Percentiles rank a stretch among this genome's conserved stretches.
phyloP scores from a whole-genome alignment of 2,888 invertebrate species.

The Eupithecia pulchellata region DNA sequence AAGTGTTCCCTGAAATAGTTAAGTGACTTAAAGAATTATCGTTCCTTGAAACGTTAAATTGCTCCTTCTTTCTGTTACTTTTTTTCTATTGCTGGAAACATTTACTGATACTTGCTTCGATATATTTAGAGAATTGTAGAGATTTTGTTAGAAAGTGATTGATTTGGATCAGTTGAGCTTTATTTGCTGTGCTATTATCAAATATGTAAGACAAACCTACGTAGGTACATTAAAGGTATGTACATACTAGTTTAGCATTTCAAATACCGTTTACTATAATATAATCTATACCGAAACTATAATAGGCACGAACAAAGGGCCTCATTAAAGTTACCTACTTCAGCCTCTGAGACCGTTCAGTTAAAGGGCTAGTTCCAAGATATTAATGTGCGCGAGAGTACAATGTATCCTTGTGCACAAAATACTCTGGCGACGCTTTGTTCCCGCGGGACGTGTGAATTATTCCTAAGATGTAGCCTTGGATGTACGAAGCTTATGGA shows the following conservation, averaged over 20 bases:
- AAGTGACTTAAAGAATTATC: conserved; percentile 6
- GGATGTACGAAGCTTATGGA: conserved; percentile 43
- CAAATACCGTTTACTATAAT: neutral
- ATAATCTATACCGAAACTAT: neutral
- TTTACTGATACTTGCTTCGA: too few species aligned
- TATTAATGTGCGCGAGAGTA: conserved; percentile 33
- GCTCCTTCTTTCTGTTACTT: neutral
- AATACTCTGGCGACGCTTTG: conserved; percentile 56
- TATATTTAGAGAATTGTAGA: too few species aligned
- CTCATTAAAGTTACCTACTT: conserved; percentile 34
- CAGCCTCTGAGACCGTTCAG: conserved; percentile 35
- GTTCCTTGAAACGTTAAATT: neutral
- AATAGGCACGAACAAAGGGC: conserved; percentile 5
- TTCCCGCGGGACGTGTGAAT: conserved; percentile 60
- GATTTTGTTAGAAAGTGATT: too few species aligned
- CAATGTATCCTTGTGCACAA: conserved; percentile 47
- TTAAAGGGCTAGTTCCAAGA: conserved; percentile 29
- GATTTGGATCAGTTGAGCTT: too few species aligned
- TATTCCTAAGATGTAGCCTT: conserved; percentile 56
- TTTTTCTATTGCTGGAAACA: neutral
- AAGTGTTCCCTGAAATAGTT: conserved; percentile 1
- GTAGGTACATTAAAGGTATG: too few species aligned
- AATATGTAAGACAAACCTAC: too few species aligned
- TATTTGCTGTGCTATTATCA: too few species aligned
- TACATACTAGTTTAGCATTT: neutral